A percentile compares a stretch with the other conserved stretches of the same genome.
These are phyloP conservation scores for Borostomias antarcticus DNA, from an alignment of 2,797 vertebrate species.

Conservation along the genomic window DNA sequence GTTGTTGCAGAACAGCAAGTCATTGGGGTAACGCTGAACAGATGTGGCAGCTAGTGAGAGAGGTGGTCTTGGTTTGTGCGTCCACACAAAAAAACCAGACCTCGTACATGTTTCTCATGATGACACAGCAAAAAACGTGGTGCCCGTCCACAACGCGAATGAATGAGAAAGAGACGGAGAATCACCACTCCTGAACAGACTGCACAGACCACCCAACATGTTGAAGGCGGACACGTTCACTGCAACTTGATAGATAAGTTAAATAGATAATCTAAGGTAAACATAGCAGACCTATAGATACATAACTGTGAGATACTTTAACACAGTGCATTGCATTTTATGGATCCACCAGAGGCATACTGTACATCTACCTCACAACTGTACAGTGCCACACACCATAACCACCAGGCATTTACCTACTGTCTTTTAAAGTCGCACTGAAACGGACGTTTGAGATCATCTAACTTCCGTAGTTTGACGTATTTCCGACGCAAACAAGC, in stretches of 20 bases:
- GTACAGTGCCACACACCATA: too few relatives aligned
- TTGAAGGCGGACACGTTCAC: not conserved
- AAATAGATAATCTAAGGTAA: not conserved
- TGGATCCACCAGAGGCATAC: too few relatives aligned
- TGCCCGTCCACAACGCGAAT: slow-evolving; percentile 19
- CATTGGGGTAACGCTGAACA: slow-evolving; percentile 67
- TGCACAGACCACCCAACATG: not conserved
- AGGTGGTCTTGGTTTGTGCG: too few relatives aligned
- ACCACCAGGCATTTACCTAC: too few relatives aligned
- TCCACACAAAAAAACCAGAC: slow-evolving; percentile 21
- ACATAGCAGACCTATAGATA: too few relatives aligned
- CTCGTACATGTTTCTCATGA: slow-evolving; percentile 36
- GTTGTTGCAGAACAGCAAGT: slow-evolving; percentile 60
- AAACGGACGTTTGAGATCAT: too few relatives aligned
- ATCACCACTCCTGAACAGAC: not conserved
- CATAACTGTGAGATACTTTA: too few relatives aligned
- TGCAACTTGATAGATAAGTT: not conserved
- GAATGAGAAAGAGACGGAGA: not conserved
- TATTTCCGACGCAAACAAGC: too few relatives aligned
- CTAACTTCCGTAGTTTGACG: too few relatives aligned
- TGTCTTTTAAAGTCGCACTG: too few relatives aligned
- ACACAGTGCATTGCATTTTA: too few relatives aligned
- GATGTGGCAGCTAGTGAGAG: slow-evolving; percentile 54
- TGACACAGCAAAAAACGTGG: slow-evolving; percentile 39
- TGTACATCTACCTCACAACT: too few relatives aligned